These are phyloP conservation scores for Heliothis virescens DNA, from an alignment of 1,140 invertebrate genomes.

Conservation along the genomic window DNA sequence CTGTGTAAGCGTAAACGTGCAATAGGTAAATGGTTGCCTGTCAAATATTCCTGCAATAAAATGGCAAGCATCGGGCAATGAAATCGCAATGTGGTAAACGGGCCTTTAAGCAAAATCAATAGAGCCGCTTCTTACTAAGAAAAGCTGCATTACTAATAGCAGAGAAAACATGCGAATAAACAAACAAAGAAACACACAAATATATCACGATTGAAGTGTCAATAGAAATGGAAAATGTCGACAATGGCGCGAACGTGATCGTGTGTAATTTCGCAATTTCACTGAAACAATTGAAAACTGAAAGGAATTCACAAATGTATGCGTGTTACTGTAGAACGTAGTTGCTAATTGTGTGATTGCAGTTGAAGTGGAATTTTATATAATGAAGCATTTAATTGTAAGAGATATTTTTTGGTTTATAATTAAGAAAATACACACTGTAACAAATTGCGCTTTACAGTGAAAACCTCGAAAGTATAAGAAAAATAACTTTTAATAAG, in stretches of 20 bases:
- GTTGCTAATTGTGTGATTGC: neutral
- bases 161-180: neutral
- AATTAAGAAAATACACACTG: too few relatives aligned
- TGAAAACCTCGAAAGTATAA: too few relatives aligned
- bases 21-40: too few relatives aligned
- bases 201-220: neutral
- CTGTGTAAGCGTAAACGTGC: too few relatives aligned
- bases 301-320: conserved; percentile 16
- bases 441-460: too few relatives aligned
- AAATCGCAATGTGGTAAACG: too few relatives aligned
- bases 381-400: neutral
- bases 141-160: neutral
- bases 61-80: too few relatives aligned
- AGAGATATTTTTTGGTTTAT: neutral
- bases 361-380: neutral
- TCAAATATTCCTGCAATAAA: too few relatives aligned
- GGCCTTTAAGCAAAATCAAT: neutral
- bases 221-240: conserved; percentile 5
- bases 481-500: too few relatives aligned
- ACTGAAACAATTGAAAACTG: neutral
- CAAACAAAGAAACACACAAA: neutral
- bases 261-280: conserved; percentile 1
- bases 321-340: neutral
- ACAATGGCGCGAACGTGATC: neutral
- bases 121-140: neutral